Evolutionary conservation across 2,113 vertebrate genomes (phyloP).

Genomic region (Oxyruncus cristatus): DNA sequence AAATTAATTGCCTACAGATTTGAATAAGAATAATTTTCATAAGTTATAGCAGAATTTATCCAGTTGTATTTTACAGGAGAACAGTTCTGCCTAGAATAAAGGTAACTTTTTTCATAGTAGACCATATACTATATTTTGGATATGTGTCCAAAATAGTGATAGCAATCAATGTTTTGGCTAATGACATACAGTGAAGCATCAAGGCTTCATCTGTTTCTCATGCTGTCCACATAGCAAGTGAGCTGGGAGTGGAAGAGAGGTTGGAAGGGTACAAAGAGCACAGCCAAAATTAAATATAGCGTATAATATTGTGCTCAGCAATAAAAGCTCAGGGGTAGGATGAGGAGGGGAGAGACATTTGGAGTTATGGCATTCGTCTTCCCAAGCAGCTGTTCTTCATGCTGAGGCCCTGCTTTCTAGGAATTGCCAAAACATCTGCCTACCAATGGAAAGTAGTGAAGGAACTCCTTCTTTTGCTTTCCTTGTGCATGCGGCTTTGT

Average conservation of each 20-base stretch:
- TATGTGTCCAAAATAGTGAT: not conserved
- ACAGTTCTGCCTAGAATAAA: not conserved
- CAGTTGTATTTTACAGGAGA: not conserved
- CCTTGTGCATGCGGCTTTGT: rapidly evolving
- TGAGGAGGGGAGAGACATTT: not conserved
- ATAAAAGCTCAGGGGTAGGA: not conserved
- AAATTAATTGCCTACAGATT: not conserved
- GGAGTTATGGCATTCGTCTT: not conserved
- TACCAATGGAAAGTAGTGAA: not conserved
- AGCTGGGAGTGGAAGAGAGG: not conserved
- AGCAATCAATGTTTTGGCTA: not conserved
- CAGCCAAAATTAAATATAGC: not conserved
- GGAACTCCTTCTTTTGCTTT: not conserved
- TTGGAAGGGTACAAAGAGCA: not conserved
- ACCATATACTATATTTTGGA: not conserved
- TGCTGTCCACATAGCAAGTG: not conserved
- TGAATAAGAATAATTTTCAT: not conserved
- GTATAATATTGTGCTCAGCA: not conserved
- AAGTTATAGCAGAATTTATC: not conserved
- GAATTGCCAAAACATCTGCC: not conserved
- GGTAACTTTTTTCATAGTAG: not conserved
- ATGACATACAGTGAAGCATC: not conserved
- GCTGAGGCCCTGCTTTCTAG: not conserved
- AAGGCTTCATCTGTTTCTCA: not conserved
- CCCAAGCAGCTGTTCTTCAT: not conserved